Percentiles rank a stretch among this genome's conserved stretches.
These are phyloP conservation scores for Xenopus borealis DNA, from an alignment of 2,113 vertebrate genomes.

Conservation along the genomic window DNA sequence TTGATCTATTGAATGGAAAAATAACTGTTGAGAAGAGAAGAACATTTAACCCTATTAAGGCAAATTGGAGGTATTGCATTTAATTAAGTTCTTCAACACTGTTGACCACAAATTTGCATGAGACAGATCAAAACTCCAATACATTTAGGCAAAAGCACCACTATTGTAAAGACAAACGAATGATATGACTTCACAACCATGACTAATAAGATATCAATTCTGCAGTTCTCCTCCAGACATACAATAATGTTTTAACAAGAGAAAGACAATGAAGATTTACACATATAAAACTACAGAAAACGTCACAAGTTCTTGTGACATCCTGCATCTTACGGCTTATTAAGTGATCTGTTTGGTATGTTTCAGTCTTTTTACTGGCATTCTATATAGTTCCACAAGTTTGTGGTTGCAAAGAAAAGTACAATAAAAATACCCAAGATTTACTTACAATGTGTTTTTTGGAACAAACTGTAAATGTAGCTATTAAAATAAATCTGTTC, in stretches of 20 bases:
- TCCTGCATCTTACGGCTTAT: conserved; percentile 30
- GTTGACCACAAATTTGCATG: too few species aligned
- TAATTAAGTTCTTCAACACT: too few species aligned
- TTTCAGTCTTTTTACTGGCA: conserved; percentile 26
- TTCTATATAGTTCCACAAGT: conserved; percentile 10
- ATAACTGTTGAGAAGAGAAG: too few species aligned
- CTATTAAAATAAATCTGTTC: neutral
- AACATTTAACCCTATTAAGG: too few species aligned
- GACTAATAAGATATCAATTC: neutral
- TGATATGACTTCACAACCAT: neutral
- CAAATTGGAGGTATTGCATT: too few species aligned
- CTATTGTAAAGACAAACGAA: neutral
- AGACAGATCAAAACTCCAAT: too few species aligned
- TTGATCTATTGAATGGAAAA: too few species aligned
- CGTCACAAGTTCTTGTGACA: conserved; percentile 36
- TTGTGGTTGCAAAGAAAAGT: neutral
- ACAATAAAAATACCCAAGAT: neutral
- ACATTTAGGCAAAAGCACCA: too few species aligned
- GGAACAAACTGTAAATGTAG: neutral
- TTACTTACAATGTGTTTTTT: neutral
- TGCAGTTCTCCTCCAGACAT: neutral
- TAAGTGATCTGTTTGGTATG: conserved; percentile 31
- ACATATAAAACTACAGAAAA: conserved; percentile 36
- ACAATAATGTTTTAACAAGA: conserved; percentile 9
- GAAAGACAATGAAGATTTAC: conserved; percentile 1